Evolutionary conservation across 2,888 invertebrate genomes (phyloP), one percentile per base, ranked within the genome.

Genomic region (Periphyllus acericola): DNA sequence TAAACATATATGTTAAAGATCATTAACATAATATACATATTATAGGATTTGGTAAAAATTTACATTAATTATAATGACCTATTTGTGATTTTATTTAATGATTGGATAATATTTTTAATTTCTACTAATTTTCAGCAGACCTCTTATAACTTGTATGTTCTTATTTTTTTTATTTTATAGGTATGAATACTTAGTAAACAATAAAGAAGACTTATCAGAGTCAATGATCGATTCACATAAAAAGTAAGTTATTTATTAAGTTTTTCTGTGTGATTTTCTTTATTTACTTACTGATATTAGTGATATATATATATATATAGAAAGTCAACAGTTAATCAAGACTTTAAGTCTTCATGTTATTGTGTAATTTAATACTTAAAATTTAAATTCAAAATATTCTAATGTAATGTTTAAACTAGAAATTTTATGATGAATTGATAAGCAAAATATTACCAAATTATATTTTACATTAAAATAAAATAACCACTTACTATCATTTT

Each of bases 211-310:
- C 88, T 89, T 91, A 75, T 90, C 91, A 76, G 91, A 91, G 86
- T 89, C 89, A 83, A 90, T 91, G 75, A 90, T 94, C 89, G 95
- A 95, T 90, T 95, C 95, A 91, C 95, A 95, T 91, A 93, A 94
- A 91, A 96, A 95, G 94, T 95, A 92, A 60, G 60, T 9, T 60
- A 91, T 91, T 91, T 52, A 32, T 40, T 21, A 21, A 19, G 52
- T n/a, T 71, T 71, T 71, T 29, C 68, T 29, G 11, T 68, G 29
- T n/a, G n/a, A 29, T 40, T 55, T 40, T 40, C 6, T 40, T 40
- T 5, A 40, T 40, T 40, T 40, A 40, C 40, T 9, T 8, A 40
- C 6, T 9, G 9, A 5, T 40, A n/a, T n/a, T n/a, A n/a, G n/a
- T n/a, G n/a, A n/a, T n/a, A n/a, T n/a, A n/a, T n/a, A n/a, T n/a